These are phyloP conservation scores for Diadumene lineata DNA, from an alignment of 92 coral and sea anemone species.

Conservation along the genomic window DNA sequence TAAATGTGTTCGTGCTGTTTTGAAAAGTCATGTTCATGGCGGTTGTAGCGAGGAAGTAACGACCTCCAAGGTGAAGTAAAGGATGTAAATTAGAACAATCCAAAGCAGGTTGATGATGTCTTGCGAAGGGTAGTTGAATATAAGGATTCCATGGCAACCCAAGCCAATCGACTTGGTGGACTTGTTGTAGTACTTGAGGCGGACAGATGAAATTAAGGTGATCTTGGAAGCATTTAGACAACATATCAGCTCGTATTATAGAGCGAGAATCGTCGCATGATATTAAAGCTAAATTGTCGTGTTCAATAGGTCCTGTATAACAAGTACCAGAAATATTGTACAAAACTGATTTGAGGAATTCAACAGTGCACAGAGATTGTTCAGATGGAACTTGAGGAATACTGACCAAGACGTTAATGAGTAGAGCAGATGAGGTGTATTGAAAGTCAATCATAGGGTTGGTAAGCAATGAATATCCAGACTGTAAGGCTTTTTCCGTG, in stretches of 20 bases:
- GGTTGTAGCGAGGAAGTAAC: neutral
- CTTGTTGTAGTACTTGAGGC: neutral
- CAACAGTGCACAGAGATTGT: no score
- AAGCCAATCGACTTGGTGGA: constrained; percentile 5
- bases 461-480: neutral
- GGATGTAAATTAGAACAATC: neutral
- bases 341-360: no score
- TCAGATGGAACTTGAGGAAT: neutral
- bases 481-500: neutral
- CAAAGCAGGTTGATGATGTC: neutral
- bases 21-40: neutral
- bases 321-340: no score
- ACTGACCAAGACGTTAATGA: neutral
- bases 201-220: constrained; percentile 1
- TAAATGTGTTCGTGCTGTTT: neutral
- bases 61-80: neutral
- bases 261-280: neutral
- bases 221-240: constrained; percentile 4
- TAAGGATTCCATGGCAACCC: constrained; percentile 11
- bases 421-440: neutral
- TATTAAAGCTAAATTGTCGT: neutral
- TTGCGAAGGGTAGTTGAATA: neutral
- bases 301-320: neutral
- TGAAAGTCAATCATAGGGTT: neutral
- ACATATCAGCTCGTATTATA: neutral